Evolutionary conservation across 2,888 invertebrate genomes (phyloP), one percentile per base, ranked within the genome.

Genomic region (Andrena fulva): DNA sequence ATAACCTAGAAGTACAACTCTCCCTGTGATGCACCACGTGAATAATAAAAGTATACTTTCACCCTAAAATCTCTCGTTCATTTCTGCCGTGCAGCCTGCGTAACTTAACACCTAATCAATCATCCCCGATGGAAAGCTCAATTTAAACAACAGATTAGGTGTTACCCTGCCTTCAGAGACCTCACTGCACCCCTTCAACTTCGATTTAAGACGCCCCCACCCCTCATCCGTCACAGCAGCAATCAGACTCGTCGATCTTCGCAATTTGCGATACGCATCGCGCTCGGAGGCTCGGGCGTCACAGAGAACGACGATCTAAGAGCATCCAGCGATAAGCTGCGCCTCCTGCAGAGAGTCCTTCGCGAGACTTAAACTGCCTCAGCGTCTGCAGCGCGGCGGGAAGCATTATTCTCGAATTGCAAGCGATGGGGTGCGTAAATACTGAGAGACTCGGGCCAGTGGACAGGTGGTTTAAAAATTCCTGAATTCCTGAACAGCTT

Each of bases 201-300:
- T 16, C 33, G 54, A 52, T 52, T 59, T 27, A 42, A 56, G 3
- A 4, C 10, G 10, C 20, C 12, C 16, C n/a, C 29, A 31, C 33
- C 33, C 24, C n/a, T n/a, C 35, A 72, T 76, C 29, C 77, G 31
- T 63, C 76, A 50, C n/a, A 50, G n/a, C 27, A 8, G 42, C 24
- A 35, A 76, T 50, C 50, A 33, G 1, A 31, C 50, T 60, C 8
- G 6, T 77, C 42, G 33, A 77, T 77, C 77, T 52, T 77, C n/a
- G 52, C 54, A 54, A 72, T 78, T 62, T 62, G 20, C 67, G 76
- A 77, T 77, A 77, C 56, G 42, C 64, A 77, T 76, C 77, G 64
- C 42, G 35, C 10, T 33, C 35, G 3, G 10, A 12, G 24, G 16
- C 20, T 33, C 16, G 72, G 54, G 54, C 35, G 54, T 52, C 52